Percentiles rank a stretch among this genome's conserved stretches.
Conservation (phyloP, 2,888 invertebrate species). For the Syrista parreyssii region DNA sequence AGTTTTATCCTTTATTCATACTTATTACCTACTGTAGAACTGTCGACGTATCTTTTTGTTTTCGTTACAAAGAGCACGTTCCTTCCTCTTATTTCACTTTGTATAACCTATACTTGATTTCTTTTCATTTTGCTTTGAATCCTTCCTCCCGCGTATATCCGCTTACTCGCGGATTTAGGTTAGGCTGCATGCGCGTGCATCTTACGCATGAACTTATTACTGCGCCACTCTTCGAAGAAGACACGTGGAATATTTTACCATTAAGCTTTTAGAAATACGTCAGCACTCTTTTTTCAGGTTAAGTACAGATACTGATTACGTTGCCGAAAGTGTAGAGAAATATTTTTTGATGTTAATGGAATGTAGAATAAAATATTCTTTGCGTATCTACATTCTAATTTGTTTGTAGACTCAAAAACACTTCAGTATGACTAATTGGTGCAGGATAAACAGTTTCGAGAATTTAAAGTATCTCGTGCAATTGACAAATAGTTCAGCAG, state of each 20-base stretch:
- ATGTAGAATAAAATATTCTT: too few relatives aligned
- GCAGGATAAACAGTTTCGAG: too few relatives aligned
- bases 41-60: too few relatives aligned
- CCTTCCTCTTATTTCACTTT: too few relatives aligned
- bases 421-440: too few relatives aligned
- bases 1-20: slow-evolving; percentile 30
- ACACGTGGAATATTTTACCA: not conserved
- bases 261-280: not conserved
- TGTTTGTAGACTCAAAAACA: too few relatives aligned
- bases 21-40: not conserved
- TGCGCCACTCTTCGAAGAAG: not conserved
- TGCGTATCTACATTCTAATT: too few relatives aligned
- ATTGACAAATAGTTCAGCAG: too few relatives aligned
- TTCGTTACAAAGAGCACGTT: too few relatives aligned
- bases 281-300: not conserved
- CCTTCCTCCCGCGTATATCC: too few relatives aligned
- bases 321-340: not conserved
- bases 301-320: not conserved
- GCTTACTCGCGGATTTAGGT: slow-evolving; percentile 34
- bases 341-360: not conserved
- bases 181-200: slow-evolving; percentile 34
- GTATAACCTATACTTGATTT: not conserved
- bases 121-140: not conserved
- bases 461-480: too few relatives aligned
- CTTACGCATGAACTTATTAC: too few relatives aligned